A percentile compares a stretch with the other conserved stretches of the same genome.
phyloP scores from a whole-genome alignment of 1,140 invertebrate genomes.

The Sinella curviseta region DNA sequence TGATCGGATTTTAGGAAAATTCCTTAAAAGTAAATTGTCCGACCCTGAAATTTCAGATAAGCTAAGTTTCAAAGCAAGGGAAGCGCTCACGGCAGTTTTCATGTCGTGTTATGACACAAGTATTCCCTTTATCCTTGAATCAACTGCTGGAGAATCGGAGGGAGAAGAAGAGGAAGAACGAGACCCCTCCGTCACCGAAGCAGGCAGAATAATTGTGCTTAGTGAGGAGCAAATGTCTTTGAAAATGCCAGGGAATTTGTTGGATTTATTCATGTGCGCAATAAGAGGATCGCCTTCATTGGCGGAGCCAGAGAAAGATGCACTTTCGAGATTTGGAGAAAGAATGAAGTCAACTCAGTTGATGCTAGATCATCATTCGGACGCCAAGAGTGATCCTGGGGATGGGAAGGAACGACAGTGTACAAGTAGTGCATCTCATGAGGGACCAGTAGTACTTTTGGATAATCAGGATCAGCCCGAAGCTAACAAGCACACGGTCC shows the following conservation, averaged over 20 bases:
- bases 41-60: not conserved
- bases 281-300: not conserved
- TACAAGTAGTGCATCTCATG: too few species aligned
- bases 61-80: not conserved
- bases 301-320: not conserved
- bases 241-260: not conserved
- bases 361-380: not conserved
- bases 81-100: not conserved
- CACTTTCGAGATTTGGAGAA: conserved; percentile 27
- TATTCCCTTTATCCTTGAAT: not conserved
- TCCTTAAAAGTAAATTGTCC: not conserved
- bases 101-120: not conserved
- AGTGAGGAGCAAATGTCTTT: not conserved
- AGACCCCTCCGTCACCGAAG: not conserved
- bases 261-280: not conserved
- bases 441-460: too few species aligned
- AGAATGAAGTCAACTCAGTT: not conserved
- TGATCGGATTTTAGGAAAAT: not conserved
- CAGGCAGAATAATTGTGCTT: not conserved
- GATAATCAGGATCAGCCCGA: too few species aligned
- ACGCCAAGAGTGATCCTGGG: not conserved
- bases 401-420: not conserved
- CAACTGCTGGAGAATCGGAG: not conserved
- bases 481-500: too few species aligned
- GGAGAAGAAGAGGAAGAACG: not conserved